Conservation (phyloP, 2,113 vertebrate genomes). For the Prochilodus magdalenae region DNA sequence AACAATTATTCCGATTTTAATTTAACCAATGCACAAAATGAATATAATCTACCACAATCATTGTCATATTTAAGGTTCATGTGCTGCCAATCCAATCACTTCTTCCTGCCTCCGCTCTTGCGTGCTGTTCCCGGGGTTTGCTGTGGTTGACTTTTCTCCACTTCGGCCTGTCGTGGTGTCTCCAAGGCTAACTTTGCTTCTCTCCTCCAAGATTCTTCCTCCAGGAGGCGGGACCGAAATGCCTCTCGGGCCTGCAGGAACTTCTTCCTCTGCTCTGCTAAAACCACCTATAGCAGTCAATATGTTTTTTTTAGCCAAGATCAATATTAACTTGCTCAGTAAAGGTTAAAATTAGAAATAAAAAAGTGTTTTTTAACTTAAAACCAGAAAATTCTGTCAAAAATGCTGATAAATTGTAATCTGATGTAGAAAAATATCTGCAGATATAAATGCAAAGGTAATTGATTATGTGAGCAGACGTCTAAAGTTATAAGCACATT, state of each 20-base stretch:
- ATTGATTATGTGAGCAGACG: too few species aligned
- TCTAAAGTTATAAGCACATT: too few species aligned
- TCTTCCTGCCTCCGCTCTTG: slow-evolving; percentile 75
- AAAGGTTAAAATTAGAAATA: background rate
- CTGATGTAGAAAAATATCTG: too few species aligned
- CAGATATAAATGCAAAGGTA: too few species aligned
- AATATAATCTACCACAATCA: background rate
- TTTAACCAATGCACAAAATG: background rate
- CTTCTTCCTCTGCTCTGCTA: slow-evolving; percentile 59
- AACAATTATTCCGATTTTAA: background rate
- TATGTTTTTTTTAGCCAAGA: background rate
- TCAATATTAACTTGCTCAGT: background rate
- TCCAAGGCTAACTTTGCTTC: slow-evolving; percentile 71
- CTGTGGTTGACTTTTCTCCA: slow-evolving; percentile 65
- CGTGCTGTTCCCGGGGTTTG: slow-evolving; percentile 32
- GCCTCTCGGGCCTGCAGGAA: slow-evolving; percentile 71
- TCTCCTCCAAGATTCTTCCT: slow-evolving; percentile 66
- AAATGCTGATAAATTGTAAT: too few species aligned
- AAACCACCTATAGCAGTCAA: slow-evolving; percentile 52
- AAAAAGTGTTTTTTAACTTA: too few species aligned
- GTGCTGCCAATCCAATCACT: slow-evolving; percentile 60
- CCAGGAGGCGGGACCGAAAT: slow-evolving; percentile 73
- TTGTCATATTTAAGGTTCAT: background rate
- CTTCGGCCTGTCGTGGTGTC: slow-evolving; percentile 56
- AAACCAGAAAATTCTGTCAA: too few species aligned